Conservation (phyloP, 2,888 invertebrate genomes). For the Ennomos erosarius region DNA sequence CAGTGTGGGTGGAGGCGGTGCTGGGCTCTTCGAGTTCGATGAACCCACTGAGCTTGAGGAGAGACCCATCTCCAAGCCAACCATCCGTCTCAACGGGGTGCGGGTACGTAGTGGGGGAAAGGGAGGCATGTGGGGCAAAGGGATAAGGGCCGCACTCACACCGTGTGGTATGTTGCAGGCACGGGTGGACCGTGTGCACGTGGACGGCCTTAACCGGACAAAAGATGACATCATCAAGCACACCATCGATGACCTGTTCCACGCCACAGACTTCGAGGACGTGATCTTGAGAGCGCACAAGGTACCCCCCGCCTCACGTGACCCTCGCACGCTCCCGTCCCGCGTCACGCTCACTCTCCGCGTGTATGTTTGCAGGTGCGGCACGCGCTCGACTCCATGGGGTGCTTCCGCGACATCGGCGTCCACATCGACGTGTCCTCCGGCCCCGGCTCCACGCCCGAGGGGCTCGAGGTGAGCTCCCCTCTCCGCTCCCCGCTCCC, state of each 20-base stretch:
- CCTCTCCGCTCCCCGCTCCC: neutral
- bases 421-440: slow-evolving; percentile 95
- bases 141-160: neutral
- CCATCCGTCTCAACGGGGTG: slow-evolving; percentile 82
- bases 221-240: slow-evolving; percentile 94
- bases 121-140: neutral
- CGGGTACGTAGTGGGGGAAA: slow-evolving; percentile 62
- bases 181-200: slow-evolving; percentile 93
- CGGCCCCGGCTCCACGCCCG: slow-evolving; percentile 90
- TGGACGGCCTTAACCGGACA: slow-evolving; percentile 94
- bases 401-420: slow-evolving; percentile 94
- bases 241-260: slow-evolving; percentile 93
- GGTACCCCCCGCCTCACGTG: slow-evolving; percentile 58
- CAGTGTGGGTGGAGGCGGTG: slow-evolving; percentile 16
- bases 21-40: slow-evolving; percentile 68
- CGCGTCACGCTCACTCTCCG: neutral
- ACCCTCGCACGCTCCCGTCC: too few species aligned
- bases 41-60: slow-evolving; percentile 62
- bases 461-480: slow-evolving; percentile 89
- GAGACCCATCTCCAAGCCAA: slow-evolving; percentile 64
- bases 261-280: slow-evolving; percentile 94
- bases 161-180: slow-evolving; percentile 81
- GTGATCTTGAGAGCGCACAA: slow-evolving; percentile 89
- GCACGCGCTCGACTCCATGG: slow-evolving; percentile 91
- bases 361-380: slow-evolving; percentile 82